These are phyloP conservation scores for Ganaspis sp. DNA, from an alignment of 1,140 invertebrate genomes.

Conservation along the genomic window DNA sequence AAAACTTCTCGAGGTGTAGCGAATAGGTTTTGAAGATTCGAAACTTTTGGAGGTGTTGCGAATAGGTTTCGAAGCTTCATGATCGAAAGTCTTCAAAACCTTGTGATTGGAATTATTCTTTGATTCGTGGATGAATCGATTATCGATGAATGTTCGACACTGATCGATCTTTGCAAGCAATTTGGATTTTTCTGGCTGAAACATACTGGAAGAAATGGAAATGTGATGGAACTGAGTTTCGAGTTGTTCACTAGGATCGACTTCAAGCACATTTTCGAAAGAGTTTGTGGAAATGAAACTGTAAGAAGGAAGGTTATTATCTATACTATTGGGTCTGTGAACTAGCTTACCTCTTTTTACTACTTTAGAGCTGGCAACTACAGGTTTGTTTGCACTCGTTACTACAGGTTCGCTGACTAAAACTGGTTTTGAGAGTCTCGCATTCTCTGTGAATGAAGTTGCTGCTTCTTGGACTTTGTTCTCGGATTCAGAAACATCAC, in stretches of 20 bases:
- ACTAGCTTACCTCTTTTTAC: slow-evolving; percentile 73
- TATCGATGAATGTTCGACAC: no score
- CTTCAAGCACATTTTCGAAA: slow-evolving; percentile 43
- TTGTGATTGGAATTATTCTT: no score
- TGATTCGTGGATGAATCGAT: not conserved
- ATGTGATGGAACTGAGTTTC: not conserved
- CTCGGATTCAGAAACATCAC: not conserved
- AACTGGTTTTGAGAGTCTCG: slow-evolving; percentile 7
- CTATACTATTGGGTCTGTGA: slow-evolving; percentile 51
- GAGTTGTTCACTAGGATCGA: not conserved
- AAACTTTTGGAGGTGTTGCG: no score
- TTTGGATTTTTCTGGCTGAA: not conserved
- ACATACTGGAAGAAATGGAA: not conserved
- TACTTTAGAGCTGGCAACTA: slow-evolving; percentile 67
- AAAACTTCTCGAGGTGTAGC: no score
- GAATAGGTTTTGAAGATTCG: no score
- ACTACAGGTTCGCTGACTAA: slow-evolving; percentile 31
- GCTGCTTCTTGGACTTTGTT: not conserved
- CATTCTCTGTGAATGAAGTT: slow-evolving; percentile 7
- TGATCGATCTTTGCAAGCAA: not conserved
- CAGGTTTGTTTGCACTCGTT: slow-evolving; percentile 44
- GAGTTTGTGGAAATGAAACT: slow-evolving; percentile 59
- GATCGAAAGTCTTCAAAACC: no score
- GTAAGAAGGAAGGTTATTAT: slow-evolving; percentile 50
- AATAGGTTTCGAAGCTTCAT: no score